Evolutionary conservation across 2,113 vertebrate species (phyloP).

Genomic region (Empidonax alnorum): DNA sequence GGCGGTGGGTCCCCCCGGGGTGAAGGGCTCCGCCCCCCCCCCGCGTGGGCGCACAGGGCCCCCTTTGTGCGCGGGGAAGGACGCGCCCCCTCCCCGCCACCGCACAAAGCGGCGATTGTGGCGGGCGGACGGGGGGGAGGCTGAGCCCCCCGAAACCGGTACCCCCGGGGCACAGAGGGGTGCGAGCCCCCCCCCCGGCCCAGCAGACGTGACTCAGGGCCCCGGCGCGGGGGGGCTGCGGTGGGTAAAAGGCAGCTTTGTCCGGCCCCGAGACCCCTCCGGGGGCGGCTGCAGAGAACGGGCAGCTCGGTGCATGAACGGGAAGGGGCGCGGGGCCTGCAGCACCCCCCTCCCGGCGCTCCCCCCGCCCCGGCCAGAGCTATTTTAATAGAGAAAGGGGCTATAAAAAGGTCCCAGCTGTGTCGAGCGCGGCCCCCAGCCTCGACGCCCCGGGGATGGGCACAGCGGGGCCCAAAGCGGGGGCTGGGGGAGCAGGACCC

Average conservation of each 20-base stretch:
- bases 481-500: background rate
- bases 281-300: background rate
- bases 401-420: conserved; percentile 29
- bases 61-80: background rate
- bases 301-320: background rate
- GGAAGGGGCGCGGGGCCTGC: background rate
- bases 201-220: background rate
- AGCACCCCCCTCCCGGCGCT: no score
- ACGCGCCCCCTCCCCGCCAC: background rate
- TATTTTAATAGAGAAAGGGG: background rate
- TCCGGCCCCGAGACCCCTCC: background rate
- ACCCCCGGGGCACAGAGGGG: background rate
- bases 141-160: background rate
- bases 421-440: background rate
- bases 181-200: background rate
- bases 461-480: background rate
- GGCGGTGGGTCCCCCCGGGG: background rate
- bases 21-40: no score
- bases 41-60: background rate
- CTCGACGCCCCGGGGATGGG: background rate
- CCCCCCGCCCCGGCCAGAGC: background rate
- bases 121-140: background rate
- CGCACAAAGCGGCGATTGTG: conserved; percentile 1
- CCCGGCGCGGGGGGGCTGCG: background rate
- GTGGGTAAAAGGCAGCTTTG: background rate